These are phyloP conservation scores for Delphinapterus leucas DNA, from an alignment of 2,113 vertebrate species.

Conservation along the genomic window DNA sequence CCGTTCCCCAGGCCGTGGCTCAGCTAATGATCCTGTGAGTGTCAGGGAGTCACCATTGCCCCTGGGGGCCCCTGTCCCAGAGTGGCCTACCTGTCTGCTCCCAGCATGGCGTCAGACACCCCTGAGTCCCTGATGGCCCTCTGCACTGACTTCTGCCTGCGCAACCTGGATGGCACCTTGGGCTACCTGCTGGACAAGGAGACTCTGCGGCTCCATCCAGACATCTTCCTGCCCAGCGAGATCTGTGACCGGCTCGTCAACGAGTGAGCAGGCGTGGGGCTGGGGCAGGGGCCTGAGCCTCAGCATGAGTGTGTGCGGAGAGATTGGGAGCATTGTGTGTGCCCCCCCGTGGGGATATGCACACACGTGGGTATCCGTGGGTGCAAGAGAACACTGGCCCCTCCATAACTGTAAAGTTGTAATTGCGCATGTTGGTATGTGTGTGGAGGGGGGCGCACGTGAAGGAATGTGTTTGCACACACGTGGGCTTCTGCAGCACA, in stretches of 20 bases:
- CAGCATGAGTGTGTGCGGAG: background rate
- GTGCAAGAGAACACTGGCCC: background rate
- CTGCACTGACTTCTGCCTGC: slow-evolving; percentile 93
- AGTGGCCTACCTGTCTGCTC: slow-evolving; percentile 18
- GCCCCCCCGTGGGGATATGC: accelerated
- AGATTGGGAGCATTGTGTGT: background rate
- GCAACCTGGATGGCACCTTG: slow-evolving; percentile 94
- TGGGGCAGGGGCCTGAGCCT: background rate
- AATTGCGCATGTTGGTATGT: background rate
- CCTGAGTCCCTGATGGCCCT: slow-evolving; percentile 95
- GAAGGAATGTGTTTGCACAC: background rate
- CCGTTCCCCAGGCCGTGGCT: slow-evolving; percentile 5
- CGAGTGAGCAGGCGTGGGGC: slow-evolving; percentile 81
- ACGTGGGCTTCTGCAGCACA: background rate
- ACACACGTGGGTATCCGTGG: background rate
- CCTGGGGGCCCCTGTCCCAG: slow-evolving; percentile 56
- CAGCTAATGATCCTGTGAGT: slow-evolving; percentile 77
- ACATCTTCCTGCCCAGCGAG: slow-evolving; percentile 97
- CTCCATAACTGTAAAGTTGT: background rate
- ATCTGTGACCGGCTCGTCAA: slow-evolving; percentile 98
- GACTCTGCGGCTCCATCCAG: slow-evolving; percentile 89
- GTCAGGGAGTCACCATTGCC: background rate
- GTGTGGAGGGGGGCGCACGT: background rate
- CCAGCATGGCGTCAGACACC: slow-evolving; percentile 89
- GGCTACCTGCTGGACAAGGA: slow-evolving; percentile 93